Evolutionary conservation across 1,140 invertebrate species (phyloP).

Genomic region (Drosophila sulfurigaster): DNA sequence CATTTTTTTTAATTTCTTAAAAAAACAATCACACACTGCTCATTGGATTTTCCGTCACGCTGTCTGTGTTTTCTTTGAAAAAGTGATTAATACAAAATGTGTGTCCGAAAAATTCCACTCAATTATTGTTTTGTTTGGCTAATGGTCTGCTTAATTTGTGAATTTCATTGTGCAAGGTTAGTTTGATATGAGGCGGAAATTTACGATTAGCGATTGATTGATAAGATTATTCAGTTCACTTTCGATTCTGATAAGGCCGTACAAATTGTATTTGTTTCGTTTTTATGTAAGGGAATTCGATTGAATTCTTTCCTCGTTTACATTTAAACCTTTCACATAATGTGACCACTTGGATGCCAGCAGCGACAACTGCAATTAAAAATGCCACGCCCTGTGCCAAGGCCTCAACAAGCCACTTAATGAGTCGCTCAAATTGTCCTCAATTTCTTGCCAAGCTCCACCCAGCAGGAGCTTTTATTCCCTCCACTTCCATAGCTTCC

Average conservation of each 20-base stretch:
- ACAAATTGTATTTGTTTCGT: neutral
- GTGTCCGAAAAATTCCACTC: neutral
- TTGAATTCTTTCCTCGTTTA: neutral
- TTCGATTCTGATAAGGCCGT: constrained; percentile 2
- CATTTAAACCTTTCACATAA: constrained; percentile 15
- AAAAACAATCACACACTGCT: neutral
- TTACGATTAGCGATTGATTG: neutral
- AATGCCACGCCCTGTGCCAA: constrained; percentile 24
- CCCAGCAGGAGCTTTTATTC: constrained; percentile 7
- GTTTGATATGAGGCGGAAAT: constrained; percentile 11
- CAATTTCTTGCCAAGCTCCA: constrained; percentile 31
- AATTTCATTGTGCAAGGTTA: constrained; percentile 14
- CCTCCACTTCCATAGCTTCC: neutral
- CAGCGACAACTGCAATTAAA: constrained; percentile 46
- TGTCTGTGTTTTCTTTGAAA: neutral
- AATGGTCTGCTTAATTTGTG: neutral
- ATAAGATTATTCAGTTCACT: constrained; percentile 2
- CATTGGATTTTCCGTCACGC: neutral
- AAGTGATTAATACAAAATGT: neutral
- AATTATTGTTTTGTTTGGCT: neutral
- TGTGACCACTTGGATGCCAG: constrained; percentile 15
- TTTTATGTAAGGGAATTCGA: neutral
- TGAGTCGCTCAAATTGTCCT: constrained; percentile 46
- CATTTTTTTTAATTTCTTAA: neutral
- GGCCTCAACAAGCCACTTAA: constrained; percentile 51